These are phyloP conservation scores for Apostichopus japonicus DNA, from an alignment of 35 echinoderm and acorn worm genomes.

Conservation along the genomic window DNA sequence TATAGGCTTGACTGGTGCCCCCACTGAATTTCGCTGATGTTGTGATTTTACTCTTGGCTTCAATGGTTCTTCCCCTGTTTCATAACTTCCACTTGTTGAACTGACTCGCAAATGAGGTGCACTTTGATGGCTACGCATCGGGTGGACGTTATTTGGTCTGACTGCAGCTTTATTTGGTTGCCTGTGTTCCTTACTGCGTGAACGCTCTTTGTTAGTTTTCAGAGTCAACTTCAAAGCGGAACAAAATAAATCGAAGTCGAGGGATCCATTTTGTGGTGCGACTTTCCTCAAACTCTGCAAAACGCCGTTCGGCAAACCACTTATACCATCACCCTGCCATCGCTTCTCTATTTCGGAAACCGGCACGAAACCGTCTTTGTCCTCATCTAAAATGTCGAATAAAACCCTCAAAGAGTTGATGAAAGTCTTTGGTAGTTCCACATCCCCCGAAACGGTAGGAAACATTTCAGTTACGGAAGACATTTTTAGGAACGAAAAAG, in stretches of 20 bases:
- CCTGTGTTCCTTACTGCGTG: constrained; percentile 62
- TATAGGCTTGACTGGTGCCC: no score
- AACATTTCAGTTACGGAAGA: constrained; percentile 25
- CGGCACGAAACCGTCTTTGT: constrained; percentile 74
- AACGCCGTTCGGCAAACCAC: constrained; percentile 79
- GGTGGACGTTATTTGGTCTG: constrained; percentile 85
- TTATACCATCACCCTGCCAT: constrained; percentile 82
- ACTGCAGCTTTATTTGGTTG: constrained; percentile 86
- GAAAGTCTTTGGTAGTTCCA: constrained; percentile 88
- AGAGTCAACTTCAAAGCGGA: constrained; percentile 83
- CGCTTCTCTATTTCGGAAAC: constrained; percentile 81
- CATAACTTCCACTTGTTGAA: neutral
- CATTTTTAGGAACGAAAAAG: constrained; percentile 59
- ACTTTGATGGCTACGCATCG: constrained; percentile 71
- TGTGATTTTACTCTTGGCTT: neutral
- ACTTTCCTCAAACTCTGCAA: constrained; percentile 76
- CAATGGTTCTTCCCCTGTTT: neutral
- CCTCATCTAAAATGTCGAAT: constrained; percentile 97
- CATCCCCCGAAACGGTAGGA: constrained; percentile 36
- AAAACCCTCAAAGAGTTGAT: constrained; percentile 86
- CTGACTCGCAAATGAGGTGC: constrained; percentile 72
- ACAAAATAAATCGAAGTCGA: constrained; percentile 91
- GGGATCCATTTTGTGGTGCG: constrained; percentile 77
- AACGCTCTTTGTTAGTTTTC: constrained; percentile 61
- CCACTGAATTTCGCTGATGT: neutral